Evolutionary conservation across 2,797 vertebrate species (phyloP).

Genomic region (Brotula barbata): DNA sequence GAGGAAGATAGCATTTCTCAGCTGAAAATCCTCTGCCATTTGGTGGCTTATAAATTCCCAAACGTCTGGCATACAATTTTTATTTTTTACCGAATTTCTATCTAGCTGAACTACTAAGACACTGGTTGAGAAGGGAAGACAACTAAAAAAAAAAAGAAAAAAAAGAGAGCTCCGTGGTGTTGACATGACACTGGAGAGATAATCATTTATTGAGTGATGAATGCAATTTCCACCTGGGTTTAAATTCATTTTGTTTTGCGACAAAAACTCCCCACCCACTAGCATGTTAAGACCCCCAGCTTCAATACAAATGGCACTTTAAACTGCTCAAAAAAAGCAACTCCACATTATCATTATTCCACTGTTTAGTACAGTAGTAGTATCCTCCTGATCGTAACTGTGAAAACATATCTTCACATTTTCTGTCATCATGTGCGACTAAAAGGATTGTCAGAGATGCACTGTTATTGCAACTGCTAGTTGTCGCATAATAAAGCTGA

Average conservation of each 20-base stretch:
- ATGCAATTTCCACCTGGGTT: constrained; percentile 11
- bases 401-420: not conserved
- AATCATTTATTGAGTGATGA: not conserved
- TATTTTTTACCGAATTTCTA: constrained; percentile 39
- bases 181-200: not conserved
- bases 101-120: constrained; percentile 20
- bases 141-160: constrained; percentile 7
- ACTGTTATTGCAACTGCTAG: not conserved
- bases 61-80: constrained; percentile 26
- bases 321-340: not conserved
- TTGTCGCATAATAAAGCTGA: constrained; percentile 12
- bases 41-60: constrained; percentile 57
- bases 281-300: too few species aligned
- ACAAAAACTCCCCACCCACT: not conserved
- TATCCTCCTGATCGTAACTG: not conserved
- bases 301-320: too few species aligned
- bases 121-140: constrained; percentile 9
- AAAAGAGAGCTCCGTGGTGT: constrained; percentile 9
- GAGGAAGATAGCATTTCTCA: constrained; percentile 56
- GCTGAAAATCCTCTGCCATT: constrained; percentile 56
- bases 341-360: not conserved
- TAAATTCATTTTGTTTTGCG: not conserved
- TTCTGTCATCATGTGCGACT: not conserved
- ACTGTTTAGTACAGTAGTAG: not conserved
- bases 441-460: not conserved